Percentiles rank a stretch among this genome's conserved stretches.
Evolutionary conservation across 2,797 vertebrate genomes (phyloP).

Genomic region (Syngnathus rostellatus): DNA sequence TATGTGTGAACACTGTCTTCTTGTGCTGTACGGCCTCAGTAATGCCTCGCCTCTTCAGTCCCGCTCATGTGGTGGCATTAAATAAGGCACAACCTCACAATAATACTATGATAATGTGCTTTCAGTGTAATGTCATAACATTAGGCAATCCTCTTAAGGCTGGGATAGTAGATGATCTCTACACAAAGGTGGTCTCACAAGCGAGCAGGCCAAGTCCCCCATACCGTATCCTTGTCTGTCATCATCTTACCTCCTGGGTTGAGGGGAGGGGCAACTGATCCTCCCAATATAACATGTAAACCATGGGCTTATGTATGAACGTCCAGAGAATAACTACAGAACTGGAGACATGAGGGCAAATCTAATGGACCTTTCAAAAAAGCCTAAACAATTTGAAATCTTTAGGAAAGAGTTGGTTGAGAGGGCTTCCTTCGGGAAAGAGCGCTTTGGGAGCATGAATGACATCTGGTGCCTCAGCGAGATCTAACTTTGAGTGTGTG

Average conservation of each 20-base stretch:
- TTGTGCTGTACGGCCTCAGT: constrained; percentile 13
- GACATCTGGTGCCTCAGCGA: constrained; percentile 10
- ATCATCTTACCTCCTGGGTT: not conserved
- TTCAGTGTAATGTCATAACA: constrained; percentile 56
- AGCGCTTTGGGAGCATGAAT: constrained; percentile 5
- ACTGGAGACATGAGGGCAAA: constrained; percentile 1
- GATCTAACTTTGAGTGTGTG: not conserved
- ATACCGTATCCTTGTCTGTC: constrained; percentile 9
- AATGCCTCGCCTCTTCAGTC: constrained; percentile 17
- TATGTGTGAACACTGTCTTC: not conserved
- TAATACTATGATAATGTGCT: constrained; percentile 37
- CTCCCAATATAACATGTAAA: not conserved
- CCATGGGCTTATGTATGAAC: not conserved
- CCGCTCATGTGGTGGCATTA: constrained; percentile 23
- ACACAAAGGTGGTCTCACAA: constrained; percentile 44
- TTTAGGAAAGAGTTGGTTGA: constrained; percentile 9
- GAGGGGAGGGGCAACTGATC: not conserved
- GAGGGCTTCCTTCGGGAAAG: constrained; percentile 8
- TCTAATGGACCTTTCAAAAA: constrained; percentile 15
- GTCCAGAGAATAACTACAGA: constrained; percentile 8
- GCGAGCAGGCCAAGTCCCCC: constrained; percentile 16
- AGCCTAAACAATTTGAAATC: constrained; percentile 24
- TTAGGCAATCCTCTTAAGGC: constrained; percentile 58
- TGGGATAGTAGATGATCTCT: constrained; percentile 46
- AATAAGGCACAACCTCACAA: constrained; percentile 18